phyloP scores from a whole-genome alignment of 2,113 vertebrate genomes.

The Nettapus auritus region DNA sequence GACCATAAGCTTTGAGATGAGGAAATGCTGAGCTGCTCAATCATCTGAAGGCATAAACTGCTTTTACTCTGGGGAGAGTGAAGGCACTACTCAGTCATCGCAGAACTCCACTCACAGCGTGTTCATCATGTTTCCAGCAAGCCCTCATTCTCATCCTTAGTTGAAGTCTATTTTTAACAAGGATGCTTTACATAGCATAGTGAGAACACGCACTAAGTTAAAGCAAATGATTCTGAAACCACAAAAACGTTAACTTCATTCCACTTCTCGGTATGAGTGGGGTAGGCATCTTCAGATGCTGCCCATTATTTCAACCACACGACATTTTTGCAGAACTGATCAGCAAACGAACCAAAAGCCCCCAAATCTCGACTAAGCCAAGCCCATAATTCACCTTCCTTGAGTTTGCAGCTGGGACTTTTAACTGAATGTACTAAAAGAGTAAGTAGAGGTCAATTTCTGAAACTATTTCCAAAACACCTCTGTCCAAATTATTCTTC shows the following conservation, averaged over 20 bases:
- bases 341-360: background rate
- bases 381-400: too few species aligned
- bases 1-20: background rate
- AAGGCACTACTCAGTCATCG: background rate
- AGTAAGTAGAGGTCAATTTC: background rate
- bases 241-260: background rate
- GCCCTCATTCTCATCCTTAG: background rate
- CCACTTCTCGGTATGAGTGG: background rate
- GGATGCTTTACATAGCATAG: background rate
- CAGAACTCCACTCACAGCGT: background rate
- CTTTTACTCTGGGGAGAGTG: background rate
- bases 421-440: background rate
- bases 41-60: background rate
- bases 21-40: background rate
- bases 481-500: background rate
- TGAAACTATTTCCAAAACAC: background rate
- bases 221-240: background rate
- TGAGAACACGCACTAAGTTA: background rate
- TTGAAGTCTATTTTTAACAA: background rate
- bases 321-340: background rate
- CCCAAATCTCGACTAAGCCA: background rate
- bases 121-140: background rate
- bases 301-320: background rate
- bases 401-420: background rate
- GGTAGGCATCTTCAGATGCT: background rate